Evolutionary conservation across 1,140 invertebrate species (phyloP).

Genomic region (Trialeurodes vaporariorum): DNA sequence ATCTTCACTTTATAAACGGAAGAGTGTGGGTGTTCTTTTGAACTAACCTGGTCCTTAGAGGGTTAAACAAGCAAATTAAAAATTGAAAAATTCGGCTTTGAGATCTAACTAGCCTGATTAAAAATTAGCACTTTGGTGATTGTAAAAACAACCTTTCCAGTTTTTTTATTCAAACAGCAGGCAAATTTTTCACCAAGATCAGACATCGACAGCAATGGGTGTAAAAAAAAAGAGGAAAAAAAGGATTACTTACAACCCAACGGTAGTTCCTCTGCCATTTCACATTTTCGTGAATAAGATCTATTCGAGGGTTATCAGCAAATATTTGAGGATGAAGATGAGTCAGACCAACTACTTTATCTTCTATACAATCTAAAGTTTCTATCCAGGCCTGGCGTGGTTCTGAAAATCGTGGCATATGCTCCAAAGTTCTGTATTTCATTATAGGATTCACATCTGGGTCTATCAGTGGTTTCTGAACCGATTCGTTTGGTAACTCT

Average conservation of each 20-base stretch:
- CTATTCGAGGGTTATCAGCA: constrained; percentile 67
- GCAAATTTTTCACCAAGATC: too few species aligned
- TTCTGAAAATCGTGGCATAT: constrained; percentile 20
- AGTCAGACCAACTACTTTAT: constrained; percentile 70
- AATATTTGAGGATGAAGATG: constrained; percentile 83
- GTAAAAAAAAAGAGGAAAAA: not conserved
- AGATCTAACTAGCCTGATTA: too few species aligned
- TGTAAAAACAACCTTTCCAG: constrained; percentile 6
- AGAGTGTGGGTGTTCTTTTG: too few species aligned
- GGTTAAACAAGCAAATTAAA: too few species aligned
- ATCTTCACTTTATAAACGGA: too few species aligned
- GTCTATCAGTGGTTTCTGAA: too few species aligned
- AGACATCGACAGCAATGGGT: too few species aligned
- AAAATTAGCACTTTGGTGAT: not conserved
- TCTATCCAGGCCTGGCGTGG: constrained; percentile 84
- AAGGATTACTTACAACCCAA: constrained; percentile 51
- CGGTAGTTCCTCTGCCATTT: constrained; percentile 79
- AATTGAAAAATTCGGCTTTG: too few species aligned
- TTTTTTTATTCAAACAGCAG: too few species aligned
- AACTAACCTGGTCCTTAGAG: too few species aligned
- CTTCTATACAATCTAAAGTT: constrained; percentile 65
- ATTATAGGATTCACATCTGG: not conserved
- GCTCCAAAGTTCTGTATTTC: not conserved
- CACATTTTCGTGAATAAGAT: constrained; percentile 78
- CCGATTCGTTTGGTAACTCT: too few species aligned